phyloP scores from a whole-genome alignment of 2,797 vertebrate genomes.

The Coreius guichenoti region DNA sequence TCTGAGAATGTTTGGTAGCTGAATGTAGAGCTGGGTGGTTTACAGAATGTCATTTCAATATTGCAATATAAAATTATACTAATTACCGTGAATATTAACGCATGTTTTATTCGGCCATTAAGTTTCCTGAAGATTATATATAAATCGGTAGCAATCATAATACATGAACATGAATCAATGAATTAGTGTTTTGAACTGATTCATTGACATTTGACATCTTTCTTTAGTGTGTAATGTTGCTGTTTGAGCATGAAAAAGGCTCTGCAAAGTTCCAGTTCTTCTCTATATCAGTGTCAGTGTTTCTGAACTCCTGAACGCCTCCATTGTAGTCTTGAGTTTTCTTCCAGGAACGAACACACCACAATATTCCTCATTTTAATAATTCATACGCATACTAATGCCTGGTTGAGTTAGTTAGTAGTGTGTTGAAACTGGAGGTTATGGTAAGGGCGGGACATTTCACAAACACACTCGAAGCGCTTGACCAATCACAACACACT shows the following conservation, averaged over 20 bases:
- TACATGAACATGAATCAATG: background rate
- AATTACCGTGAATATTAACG: background rate
- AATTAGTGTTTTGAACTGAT: background rate
- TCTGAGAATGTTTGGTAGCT: background rate
- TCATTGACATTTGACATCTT: background rate
- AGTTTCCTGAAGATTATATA: background rate
- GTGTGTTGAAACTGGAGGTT: no score
- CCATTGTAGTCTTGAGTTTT: background rate
- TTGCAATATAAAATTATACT: background rate
- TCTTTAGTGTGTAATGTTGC: no score
- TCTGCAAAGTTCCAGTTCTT: no score
- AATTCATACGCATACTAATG: background rate
- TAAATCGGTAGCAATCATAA: background rate
- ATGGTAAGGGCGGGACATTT: no score
- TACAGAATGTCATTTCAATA: background rate
- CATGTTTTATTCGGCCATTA: background rate
- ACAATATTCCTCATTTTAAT: background rate
- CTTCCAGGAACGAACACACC: no score
- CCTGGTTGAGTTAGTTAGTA: background rate
- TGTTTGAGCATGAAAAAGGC: no score
- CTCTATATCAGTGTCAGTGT: no score
- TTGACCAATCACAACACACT: no score
- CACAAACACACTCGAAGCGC: no score
- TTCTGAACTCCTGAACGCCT: background rate
- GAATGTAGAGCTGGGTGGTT: background rate